Evolutionary conservation across 2,797 vertebrate species (phyloP).

Genomic region (Agapornis canus): DNA sequence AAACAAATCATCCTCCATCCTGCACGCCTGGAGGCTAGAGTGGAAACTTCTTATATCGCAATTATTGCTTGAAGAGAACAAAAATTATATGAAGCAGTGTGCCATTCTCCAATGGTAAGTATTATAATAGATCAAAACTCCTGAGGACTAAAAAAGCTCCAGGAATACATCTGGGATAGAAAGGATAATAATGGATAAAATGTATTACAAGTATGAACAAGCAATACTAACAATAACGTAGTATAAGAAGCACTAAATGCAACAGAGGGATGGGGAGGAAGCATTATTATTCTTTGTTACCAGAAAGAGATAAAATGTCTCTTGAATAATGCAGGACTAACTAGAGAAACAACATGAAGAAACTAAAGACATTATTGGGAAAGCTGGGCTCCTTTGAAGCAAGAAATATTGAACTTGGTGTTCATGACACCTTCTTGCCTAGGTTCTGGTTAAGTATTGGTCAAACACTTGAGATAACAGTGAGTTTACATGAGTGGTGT

Average conservation of each 20-base stretch:
- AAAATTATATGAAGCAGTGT: not conserved
- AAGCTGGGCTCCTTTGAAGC: not conserved
- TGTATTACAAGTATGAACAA: not conserved
- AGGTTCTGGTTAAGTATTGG: not conserved
- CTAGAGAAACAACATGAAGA: not conserved
- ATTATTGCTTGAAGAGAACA: not conserved
- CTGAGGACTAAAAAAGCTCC: not conserved
- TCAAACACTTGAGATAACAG: not conserved
- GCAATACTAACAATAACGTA: not conserved
- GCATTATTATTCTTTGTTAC: not conserved
- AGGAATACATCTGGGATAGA: not conserved
- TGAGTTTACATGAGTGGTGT: not conserved
- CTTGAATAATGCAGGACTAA: not conserved
- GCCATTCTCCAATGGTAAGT: not conserved
- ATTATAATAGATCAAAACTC: not conserved
- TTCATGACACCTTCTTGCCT: not conserved
- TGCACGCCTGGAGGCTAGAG: not conserved
- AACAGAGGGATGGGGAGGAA: accelerated
- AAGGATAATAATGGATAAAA: not conserved
- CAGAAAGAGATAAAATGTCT: not conserved
- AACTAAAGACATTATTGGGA: not conserved
- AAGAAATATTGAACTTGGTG: not conserved
- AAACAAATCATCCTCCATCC: not conserved
- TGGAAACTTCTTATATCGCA: not conserved
- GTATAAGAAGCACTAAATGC: not conserved